Percentiles rank a stretch among this genome's conserved stretches.
Evolutionary conservation across 2,797 vertebrate genomes (phyloP).

Genomic region (Glyptemys insculpta): DNA sequence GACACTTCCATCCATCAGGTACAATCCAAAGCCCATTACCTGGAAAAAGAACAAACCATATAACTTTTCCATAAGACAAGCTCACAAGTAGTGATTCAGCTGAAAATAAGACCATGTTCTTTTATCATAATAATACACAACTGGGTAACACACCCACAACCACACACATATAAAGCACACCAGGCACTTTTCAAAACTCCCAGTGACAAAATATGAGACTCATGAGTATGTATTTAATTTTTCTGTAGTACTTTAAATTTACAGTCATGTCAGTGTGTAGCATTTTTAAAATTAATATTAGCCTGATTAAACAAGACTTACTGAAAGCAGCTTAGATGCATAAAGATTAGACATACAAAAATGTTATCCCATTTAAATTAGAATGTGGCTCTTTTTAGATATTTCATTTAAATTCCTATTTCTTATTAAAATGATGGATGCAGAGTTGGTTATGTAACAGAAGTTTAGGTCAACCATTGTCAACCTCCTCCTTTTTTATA

Average conservation of each 20-base stretch:
- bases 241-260: background rate
- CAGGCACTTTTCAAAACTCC: background rate
- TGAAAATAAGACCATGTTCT: background rate
- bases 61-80: background rate
- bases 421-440: slow-evolving; percentile 2
- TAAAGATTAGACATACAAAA: background rate
- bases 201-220: background rate
- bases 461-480: background rate
- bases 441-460: background rate
- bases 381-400: background rate
- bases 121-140: background rate
- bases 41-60: slow-evolving; percentile 66
- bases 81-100: background rate
- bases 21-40: slow-evolving; percentile 99
- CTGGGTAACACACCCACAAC: background rate
- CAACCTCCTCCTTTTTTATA: background rate
- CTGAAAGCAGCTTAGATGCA: background rate
- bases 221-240: background rate
- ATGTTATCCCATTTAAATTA: background rate
- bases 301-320: background rate
- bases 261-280: background rate
- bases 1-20: slow-evolving; percentile 95
- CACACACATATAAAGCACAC: background rate
- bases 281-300: background rate
- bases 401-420: background rate